Conservation (phyloP, 2,888 invertebrate species). For the Frankliniella intonsa region DNA sequence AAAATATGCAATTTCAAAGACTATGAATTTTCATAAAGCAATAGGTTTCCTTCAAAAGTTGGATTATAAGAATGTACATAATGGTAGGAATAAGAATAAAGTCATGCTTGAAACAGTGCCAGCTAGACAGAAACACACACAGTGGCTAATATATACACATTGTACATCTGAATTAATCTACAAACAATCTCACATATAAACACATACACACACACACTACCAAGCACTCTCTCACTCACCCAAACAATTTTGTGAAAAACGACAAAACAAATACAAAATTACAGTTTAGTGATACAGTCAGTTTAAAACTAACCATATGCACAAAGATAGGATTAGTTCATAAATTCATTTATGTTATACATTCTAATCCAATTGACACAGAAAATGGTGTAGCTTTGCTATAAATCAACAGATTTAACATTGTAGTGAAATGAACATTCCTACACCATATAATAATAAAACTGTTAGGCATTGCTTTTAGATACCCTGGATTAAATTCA, state of each 20-base stretch:
- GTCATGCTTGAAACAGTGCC: neutral
- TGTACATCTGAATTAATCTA: neutral
- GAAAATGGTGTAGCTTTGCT: neutral
- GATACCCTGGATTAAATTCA: neutral
- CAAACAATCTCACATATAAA: neutral
- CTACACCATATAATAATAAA: neutral
- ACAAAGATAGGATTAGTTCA: neutral
- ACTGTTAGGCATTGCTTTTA: neutral
- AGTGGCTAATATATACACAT: neutral
- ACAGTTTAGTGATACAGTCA: neutral
- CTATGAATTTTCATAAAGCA: neutral
- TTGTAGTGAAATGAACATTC: neutral
- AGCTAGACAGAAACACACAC: neutral
- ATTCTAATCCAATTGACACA: neutral
- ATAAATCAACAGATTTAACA: neutral
- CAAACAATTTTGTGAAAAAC: neutral
- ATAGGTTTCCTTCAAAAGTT: neutral
- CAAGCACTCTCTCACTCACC: no score
- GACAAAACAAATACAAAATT: neutral
- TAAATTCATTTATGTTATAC: neutral
- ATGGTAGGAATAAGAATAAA: neutral
- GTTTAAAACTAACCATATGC: neutral
- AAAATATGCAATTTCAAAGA: neutral
- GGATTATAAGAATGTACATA: neutral
- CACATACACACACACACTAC: no score